Evolutionary conservation across 2,797 vertebrate genomes (phyloP), one percentile per base, ranked within the genome.

Genomic region (Phataginus tetradactyla): DNA sequence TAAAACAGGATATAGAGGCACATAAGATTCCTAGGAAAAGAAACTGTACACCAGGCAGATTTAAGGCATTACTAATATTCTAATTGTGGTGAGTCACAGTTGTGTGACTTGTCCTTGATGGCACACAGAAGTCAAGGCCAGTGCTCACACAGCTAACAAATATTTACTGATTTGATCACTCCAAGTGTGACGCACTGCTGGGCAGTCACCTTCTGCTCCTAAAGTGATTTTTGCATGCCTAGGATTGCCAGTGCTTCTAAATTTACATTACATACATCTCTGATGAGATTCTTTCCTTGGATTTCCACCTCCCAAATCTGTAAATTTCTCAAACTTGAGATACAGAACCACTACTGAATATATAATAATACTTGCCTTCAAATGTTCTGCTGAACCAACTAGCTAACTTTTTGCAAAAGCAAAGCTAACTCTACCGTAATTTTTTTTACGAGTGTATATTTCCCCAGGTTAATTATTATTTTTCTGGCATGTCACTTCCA

Each of bases 361-460:
- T 18, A 17, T 69, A 92, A 91, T 5, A 86, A 59, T 42, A 69
- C 68, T 75, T 86, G 68, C 80, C 72, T 95, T 88, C 63, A 49
- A 91, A 90, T 78, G 75, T 87, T 45, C 61, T 53, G 71, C 34
- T 69, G 83, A 94, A 83, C 34, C 85, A 81, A 90, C 69, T 42
- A 96, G 84, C 68, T 90, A 86, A 90, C 74, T 69, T 95, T 95
- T 88, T 90, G 68, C 53, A 88, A 95, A 96, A 95, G 45, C 86
- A 74, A 72, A 42, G 53, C 88, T 74, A 78, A 96, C 66, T 96
- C 83, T 71, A 72, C 37, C 39, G 27, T n/a, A 83, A 61, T 90
- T 84, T 84, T 92, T 69, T 64, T 66, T 37, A 72, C 78, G 61
- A 45, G 23, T 68, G 37, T 27, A 84, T 27, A 84, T 42, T 69